Conservation (phyloP, 2,113 vertebrate genomes). For the Toxostoma redivivum region DNA sequence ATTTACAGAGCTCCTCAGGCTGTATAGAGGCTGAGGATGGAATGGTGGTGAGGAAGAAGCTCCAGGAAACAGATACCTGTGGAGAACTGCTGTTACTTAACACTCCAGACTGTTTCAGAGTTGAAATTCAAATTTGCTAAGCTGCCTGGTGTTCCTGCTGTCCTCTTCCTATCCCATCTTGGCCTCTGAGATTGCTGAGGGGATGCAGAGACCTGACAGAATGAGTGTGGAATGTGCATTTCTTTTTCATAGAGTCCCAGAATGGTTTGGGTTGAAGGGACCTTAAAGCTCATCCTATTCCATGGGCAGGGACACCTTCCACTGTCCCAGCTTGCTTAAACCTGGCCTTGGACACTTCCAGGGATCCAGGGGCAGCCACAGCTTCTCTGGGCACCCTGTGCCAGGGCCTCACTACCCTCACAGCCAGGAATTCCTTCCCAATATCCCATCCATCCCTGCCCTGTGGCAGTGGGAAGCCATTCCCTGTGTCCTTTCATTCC, state of each 20-base stretch:
- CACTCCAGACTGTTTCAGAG: neutral
- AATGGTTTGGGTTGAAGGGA: neutral
- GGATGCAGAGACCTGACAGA: neutral
- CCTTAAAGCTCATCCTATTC: neutral
- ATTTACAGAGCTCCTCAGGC: neutral
- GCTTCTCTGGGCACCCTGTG: neutral
- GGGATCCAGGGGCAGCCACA: neutral
- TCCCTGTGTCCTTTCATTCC: neutral
- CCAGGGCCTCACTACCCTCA: rapidly evolving
- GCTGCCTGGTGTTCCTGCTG: neutral
- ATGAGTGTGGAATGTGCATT: neutral
- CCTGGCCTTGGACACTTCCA: neutral
- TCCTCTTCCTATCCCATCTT: neutral
- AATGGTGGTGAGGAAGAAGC: neutral
- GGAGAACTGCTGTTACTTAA: neutral
- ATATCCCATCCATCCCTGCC: rapidly evolving
- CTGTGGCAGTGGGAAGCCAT: neutral
- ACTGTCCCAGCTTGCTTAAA: rapidly evolving
- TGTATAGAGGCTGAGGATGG: neutral
- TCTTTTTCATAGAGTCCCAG: neutral
- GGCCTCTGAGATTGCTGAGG: neutral
- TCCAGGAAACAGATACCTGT: neutral
- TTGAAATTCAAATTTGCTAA: neutral
- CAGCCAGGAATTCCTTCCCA: rapidly evolving
- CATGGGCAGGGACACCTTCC: neutral